Percentiles rank a stretch among this genome's conserved stretches.
These are phyloP conservation scores for Pogonomyrmex barbatus DNA, from an alignment of 1,140 invertebrate species.

Conservation along the genomic window DNA sequence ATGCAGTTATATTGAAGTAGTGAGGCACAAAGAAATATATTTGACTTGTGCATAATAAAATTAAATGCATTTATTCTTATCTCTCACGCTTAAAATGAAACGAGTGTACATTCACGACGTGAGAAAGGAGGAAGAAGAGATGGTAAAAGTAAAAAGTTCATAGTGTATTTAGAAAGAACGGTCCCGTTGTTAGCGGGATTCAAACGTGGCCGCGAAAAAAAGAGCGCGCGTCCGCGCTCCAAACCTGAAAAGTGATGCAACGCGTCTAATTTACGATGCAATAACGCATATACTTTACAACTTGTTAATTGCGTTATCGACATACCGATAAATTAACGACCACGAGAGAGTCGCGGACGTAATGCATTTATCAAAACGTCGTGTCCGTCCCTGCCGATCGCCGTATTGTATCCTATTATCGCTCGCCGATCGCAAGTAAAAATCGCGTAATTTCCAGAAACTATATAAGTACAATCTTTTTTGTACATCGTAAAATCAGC, in stretches of 20 bases:
- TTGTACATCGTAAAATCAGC: background rate
- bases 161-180: constrained; percentile 26
- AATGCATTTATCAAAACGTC: constrained; percentile 13
- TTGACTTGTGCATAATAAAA: background rate
- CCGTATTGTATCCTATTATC: background rate
- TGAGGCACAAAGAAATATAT: background rate
- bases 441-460: constrained; percentile 1
- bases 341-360: constrained; percentile 15
- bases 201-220: background rate
- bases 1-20: background rate
- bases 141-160: background rate
- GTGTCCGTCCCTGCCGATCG: background rate
- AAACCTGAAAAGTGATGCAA: constrained; percentile 34
- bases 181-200: constrained; percentile 20
- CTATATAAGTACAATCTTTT: background rate
- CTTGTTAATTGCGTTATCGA: constrained; percentile 58
- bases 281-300: constrained; percentile 37
- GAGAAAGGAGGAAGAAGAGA: background rate
- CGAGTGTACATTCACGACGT: background rate
- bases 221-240: background rate
- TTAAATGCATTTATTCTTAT: constrained; percentile 4
- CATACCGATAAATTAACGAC: constrained; percentile 55
- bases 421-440: constrained; percentile 8
- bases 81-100: background rate
- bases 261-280: constrained; percentile 49